Conservation (phyloP, 2,113 vertebrate genomes). For the Ameiurus melas region DNA sequence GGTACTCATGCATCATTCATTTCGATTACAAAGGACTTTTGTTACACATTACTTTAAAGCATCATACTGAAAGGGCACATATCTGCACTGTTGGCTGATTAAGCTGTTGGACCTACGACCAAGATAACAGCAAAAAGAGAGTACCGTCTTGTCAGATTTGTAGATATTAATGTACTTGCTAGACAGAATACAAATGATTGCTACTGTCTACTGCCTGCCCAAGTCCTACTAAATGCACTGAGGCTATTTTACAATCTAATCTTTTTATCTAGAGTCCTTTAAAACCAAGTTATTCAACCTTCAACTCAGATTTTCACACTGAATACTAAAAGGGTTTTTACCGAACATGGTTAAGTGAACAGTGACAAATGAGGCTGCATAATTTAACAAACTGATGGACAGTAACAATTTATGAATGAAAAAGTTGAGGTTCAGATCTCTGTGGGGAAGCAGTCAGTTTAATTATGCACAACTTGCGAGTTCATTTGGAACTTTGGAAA, state of each 20-base stretch:
- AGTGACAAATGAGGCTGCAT: not conserved
- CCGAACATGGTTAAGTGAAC: not conserved
- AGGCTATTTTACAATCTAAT: not conserved
- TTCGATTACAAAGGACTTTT: slow-evolving; percentile 23
- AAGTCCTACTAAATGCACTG: not conserved
- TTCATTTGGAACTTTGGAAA: not conserved
- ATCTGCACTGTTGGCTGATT: slow-evolving; percentile 30
- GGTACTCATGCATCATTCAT: slow-evolving; percentile 50
- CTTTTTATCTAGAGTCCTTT: not conserved
- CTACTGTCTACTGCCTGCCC: not conserved
- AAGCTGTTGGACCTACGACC: slow-evolving; percentile 2
- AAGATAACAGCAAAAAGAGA: not conserved
- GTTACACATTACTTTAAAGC: slow-evolving; percentile 10
- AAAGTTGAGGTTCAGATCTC: too few species aligned
- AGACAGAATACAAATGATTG: not conserved
- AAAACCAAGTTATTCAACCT: not conserved
- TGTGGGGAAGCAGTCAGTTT: not conserved
- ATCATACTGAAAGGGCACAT: slow-evolving; percentile 22
- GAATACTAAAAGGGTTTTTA: not conserved
- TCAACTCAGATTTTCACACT: not conserved
- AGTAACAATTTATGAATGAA: not conserved
- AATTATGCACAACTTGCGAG: not conserved
- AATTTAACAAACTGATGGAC: not conserved
- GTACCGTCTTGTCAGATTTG: not conserved
- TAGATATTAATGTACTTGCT: not conserved